Conservation (phyloP, 2,113 vertebrate genomes). For the Ondatra zibethicus region DNA sequence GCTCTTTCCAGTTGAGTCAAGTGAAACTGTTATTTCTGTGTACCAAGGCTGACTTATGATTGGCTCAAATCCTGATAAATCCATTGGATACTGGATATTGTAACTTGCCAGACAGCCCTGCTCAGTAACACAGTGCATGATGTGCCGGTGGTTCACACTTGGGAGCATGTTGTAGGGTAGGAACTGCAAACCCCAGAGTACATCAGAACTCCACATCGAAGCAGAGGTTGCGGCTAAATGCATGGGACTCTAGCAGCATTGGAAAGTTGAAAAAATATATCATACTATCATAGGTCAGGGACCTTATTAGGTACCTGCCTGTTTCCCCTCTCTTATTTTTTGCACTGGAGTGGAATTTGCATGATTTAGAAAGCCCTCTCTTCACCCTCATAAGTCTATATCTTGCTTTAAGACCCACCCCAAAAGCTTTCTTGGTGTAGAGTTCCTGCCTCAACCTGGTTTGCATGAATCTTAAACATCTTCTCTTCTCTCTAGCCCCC, state of each 20-base stretch:
- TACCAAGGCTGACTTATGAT: not conserved
- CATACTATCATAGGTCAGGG: not conserved
- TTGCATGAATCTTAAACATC: not conserved
- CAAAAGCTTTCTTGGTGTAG: not conserved
- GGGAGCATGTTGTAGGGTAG: not conserved
- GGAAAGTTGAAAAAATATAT: not conserved
- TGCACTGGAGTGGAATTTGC: not conserved
- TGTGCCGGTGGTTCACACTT: not conserved
- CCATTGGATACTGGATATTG: not conserved
- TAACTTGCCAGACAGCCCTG: not conserved
- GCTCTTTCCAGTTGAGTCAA: not conserved
- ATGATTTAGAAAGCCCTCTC: not conserved
- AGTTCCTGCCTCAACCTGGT: not conserved
- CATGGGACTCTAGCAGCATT: not conserved
- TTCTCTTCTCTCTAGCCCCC: not conserved
- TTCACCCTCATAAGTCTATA: not conserved
- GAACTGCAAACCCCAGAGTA: not conserved
- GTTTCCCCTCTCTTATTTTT: not conserved
- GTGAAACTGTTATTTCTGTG: conserved; percentile 18
- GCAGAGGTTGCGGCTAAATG: not conserved
- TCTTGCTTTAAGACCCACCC: not conserved
- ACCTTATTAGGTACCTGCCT: not conserved
- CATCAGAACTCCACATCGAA: not conserved
- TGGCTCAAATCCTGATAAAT: not conserved
- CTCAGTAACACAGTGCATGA: not conserved